Base-by-base conservation (phyloP, 2,888 invertebrate genomes). In the Dorcus parallelipipedus region DNA sequence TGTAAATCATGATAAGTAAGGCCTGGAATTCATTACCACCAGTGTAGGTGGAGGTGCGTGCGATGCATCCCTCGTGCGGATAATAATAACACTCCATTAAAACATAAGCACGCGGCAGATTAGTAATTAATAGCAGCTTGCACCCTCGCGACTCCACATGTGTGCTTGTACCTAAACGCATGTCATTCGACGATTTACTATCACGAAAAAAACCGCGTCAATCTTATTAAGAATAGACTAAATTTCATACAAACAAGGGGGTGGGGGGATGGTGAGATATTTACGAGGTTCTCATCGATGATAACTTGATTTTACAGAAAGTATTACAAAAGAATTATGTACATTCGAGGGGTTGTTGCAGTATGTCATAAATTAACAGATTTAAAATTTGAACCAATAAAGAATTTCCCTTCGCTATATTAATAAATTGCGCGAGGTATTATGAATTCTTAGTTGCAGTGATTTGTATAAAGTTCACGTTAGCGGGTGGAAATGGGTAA, bases 401-500 rank as follows among this genome's bases (percentile, higher is more conserved):
- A 54, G 56, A 56, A 58, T 58, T 40, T 53, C 61, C 50, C 59
- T 59, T 60, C 10, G 60, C 50, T 45, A 61, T 65, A 64, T 64
- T 67, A 63, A 66, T 66, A 65, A 67, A 65, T 67, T 64, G 58
- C 58, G 56, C 56, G 56, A 14, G 56, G 58, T 52, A 66, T 67
- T 69, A 68, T 71, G 67, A 69, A 68, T 68, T 66, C 54, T 63
- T 60, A 58, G 62, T 59, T 59, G 63, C 64, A 54, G 65, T 68
- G 69, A 69, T 72, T 72, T 72, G 70, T 72, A 71, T 71, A 71
- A 73, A 71, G 69, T 70, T 70, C 66, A 70, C 71, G 69, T 72
- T 72, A 71, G 70, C 65, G 68, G 67, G 68, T 63, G 67, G 67
- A 68, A 72, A 70, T 71, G 71, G 69, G 68, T 62, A 59, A 62